Base-by-base conservation (phyloP, 2,797 vertebrate species). In the Paratrypauchen microcephalus region DNA sequence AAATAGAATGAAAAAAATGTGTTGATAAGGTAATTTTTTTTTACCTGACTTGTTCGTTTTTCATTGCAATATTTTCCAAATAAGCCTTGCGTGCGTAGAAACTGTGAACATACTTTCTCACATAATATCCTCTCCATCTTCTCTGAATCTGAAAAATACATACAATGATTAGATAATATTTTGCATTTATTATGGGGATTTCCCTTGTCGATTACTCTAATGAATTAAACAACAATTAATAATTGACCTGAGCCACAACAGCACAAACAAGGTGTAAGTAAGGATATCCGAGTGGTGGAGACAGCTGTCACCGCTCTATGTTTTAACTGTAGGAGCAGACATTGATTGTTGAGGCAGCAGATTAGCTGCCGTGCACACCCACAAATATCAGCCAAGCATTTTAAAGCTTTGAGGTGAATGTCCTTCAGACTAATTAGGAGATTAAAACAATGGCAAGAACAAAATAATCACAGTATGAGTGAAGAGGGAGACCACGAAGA, bases 351-450 rank as follows among this genome's bases (percentile, higher is more conserved):
- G 57, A 66, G 76, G 75, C 78, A 79, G 70, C 74, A 85, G 82
- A 88, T 88, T 79, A 90, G 73, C 72, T 52, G 32, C 16, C 54
- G 28, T 74, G 75, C 77, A 72, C 67, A 65, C 70, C 30, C 83
- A 81, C 83, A 83, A 70, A 85, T 76, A 88, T 70, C 76, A 77
- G 68, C 75, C 68, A 78, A 79, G 73, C 82, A 73, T 88, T 88
- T 79, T 81, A 84, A 87, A 83, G 88, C 89, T 85, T 84, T 81
- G 86, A 76, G 82, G 85, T 86, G 90, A 85, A 91, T 94, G 97
- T 90, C 96, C 97, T 99, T 98, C 96, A 96, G 93, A 92, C 92
- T 95, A 96, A 98, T 97, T 95, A 96, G 90, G 83, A 95, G 94
- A 94, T 96, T 96, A 96, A 94, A 96, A 94, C 93, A 94, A 93